A percentile compares a stretch with the other conserved stretches of the same genome.
phyloP scores from a whole-genome alignment of 2,113 vertebrate species.

The Zosterops lateralis region DNA sequence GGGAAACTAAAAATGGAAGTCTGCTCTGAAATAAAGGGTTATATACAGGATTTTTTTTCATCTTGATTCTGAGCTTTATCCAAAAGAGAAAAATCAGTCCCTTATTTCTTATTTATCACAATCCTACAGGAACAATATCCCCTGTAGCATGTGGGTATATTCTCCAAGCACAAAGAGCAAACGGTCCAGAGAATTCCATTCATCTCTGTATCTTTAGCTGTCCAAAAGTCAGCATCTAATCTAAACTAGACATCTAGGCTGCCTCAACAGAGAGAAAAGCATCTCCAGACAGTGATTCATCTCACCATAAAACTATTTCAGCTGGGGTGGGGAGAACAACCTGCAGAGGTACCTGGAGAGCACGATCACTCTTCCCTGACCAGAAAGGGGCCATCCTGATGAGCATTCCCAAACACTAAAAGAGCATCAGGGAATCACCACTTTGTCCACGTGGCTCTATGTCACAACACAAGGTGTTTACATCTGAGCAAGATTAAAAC shows the following conservation, averaged over 20 bases:
- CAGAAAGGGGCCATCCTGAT: neutral
- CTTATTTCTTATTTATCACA: neutral
- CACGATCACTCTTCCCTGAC: neutral
- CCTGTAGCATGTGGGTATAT: neutral
- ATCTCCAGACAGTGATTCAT: constrained; percentile 52
- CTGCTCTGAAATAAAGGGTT: neutral
- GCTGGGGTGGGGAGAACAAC: neutral
- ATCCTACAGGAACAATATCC: neutral
- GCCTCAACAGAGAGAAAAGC: neutral
- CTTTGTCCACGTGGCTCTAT: neutral
- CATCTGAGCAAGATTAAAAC: neutral
- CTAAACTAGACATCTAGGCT: constrained; percentile 56
- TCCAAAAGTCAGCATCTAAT: constrained; percentile 42
- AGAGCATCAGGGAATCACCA: neutral
- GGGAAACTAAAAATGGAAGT: neutral
- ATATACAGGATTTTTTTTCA: neutral
- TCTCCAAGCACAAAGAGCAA: constrained; percentile 15
- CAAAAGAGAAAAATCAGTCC: neutral
- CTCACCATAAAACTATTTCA: neutral
- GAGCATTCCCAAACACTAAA: neutral
- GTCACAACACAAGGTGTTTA: neutral
- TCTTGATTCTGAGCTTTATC: neutral
- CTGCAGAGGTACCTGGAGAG: neutral
- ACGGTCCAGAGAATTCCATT: neutral
- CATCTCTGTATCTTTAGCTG: constrained; percentile 13